Evolutionary conservation across 2,113 vertebrate species (phyloP).

Genomic region (Seriola rivoliana): DNA sequence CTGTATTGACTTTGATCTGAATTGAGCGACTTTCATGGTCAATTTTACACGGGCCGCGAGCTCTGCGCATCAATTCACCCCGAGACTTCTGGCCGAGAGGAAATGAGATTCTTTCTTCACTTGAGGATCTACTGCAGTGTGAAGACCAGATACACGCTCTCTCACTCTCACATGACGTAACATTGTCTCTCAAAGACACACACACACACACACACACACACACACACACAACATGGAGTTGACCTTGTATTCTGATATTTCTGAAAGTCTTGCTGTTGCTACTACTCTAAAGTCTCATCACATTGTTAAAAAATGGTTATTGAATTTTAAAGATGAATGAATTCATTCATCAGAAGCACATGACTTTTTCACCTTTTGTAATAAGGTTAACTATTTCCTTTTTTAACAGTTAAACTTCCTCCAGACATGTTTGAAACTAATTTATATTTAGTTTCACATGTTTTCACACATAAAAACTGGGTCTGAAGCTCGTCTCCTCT

Average conservation of each 20-base stretch:
- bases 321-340: neutral
- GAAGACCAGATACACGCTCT: slow-evolving; percentile 44
- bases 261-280: neutral
- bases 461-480: too few relatives aligned
- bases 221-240: slow-evolving; percentile 17
- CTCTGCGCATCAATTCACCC: slow-evolving; percentile 71
- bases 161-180: slow-evolving; percentile 38
- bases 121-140: slow-evolving; percentile 63
- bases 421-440: too few relatives aligned
- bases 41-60: slow-evolving; percentile 73
- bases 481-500: too few relatives aligned
- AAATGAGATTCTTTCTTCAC: slow-evolving; percentile 71
- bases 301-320: too few relatives aligned
- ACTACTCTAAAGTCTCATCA: too few relatives aligned
- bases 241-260: slow-evolving; percentile 23
- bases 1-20: slow-evolving; percentile 81
- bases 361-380: too few relatives aligned
- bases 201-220: neutral
- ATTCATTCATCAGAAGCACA: neutral
- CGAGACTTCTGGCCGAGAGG: slow-evolving; percentile 60
- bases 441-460: too few relatives aligned
- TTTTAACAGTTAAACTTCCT: too few relatives aligned
- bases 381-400: too few relatives aligned
- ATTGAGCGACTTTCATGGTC: slow-evolving; percentile 81
- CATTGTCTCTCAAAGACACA: slow-evolving; percentile 7